A percentile compares a stretch with the other conserved stretches of the same genome.
phyloP scores from a whole-genome alignment of 1,140 invertebrate species.

The Hyles vespertilio region DNA sequence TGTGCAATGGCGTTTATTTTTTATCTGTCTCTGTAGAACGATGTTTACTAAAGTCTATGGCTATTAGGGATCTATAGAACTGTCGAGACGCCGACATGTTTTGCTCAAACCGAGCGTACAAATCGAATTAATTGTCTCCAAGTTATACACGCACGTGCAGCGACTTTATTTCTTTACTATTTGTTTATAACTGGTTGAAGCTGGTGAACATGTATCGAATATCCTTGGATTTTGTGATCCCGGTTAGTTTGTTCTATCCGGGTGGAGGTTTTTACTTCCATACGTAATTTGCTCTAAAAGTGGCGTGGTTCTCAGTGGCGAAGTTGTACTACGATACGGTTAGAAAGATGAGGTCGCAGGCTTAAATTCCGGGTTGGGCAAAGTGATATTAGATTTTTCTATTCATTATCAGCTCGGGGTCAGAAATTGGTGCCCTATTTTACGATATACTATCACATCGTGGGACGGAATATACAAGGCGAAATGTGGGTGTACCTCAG shows the following conservation, averaged over 20 bases:
- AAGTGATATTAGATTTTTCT: neutral
- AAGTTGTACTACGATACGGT: neutral
- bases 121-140: conserved; percentile 26
- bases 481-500: too few relatives aligned
- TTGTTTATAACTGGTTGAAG: too few relatives aligned
- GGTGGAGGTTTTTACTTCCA: neutral
- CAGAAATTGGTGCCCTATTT: too few relatives aligned
- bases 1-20: conserved; percentile 11
- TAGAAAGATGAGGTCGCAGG: too few relatives aligned
- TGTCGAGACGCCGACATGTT: conserved; percentile 23
- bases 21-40: conserved; percentile 12
- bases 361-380: neutral
- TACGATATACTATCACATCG: too few relatives aligned
- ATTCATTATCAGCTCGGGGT: too few relatives aligned
- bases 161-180: too few relatives aligned
- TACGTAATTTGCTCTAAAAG: neutral
- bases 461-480: too few relatives aligned
- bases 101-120: conserved; percentile 26
- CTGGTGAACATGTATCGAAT: too few relatives aligned
- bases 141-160: conserved; percentile 8
- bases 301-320: neutral
- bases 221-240: too few relatives aligned
- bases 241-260: too few relatives aligned
- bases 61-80: conserved; percentile 21
- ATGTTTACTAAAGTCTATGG: conserved; percentile 21